Evolutionary conservation across 2,888 invertebrate species (phyloP).

Genomic region (Brenthis daphne): DNA sequence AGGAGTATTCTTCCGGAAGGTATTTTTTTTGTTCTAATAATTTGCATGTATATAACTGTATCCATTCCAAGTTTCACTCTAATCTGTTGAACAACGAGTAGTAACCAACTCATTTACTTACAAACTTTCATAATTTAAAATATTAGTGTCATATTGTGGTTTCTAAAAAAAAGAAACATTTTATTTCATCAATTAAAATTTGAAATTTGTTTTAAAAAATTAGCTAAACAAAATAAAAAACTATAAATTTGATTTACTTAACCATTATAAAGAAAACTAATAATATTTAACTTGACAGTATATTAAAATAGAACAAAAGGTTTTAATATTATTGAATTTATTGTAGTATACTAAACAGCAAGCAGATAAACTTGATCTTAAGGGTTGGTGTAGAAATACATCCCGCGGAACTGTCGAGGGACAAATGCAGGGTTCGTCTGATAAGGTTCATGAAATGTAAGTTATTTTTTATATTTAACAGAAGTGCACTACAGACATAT

Average conservation of each 20-base stretch:
- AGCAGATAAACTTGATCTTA: conserved; percentile 83
- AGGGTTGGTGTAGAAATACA: conserved; percentile 90
- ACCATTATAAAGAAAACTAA: neutral
- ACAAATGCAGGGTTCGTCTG: conserved; percentile 83
- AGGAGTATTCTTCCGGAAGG: conserved; percentile 85
- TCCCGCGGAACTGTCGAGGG: conserved; percentile 85
- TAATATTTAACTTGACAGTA: neutral
- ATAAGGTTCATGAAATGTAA: conserved; percentile 84
- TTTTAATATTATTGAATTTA: neutral
- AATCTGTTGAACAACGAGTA: too few species aligned
- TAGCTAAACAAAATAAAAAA: too few species aligned
- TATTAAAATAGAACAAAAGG: too few species aligned
- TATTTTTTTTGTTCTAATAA: conserved; percentile 45
- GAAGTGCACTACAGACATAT: neutral
- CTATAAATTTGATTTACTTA: neutral
- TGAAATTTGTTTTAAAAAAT: too few species aligned
- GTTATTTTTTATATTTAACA: conserved; percentile 38
- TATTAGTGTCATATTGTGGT: too few species aligned
- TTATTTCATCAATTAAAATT: too few species aligned
- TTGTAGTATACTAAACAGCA: conserved; percentile 85
- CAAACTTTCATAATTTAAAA: too few species aligned
- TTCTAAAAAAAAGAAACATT: too few species aligned
- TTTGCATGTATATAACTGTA: too few species aligned
- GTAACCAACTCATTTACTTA: too few species aligned
- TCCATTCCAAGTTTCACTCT: too few species aligned